phyloP scores from a whole-genome alignment of 2,888 invertebrate genomes.

The Limnephilus auricula region DNA sequence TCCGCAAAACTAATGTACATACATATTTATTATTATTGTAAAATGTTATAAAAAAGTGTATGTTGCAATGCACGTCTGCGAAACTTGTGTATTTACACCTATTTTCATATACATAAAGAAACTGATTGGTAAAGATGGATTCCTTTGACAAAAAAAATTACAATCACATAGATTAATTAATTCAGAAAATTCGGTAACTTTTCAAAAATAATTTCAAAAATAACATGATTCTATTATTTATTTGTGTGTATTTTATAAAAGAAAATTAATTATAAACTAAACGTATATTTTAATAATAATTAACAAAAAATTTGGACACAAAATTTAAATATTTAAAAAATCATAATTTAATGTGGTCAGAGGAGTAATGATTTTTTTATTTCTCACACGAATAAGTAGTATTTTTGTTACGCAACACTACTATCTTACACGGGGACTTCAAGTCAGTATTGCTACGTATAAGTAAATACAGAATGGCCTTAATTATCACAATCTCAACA shows the following conservation, averaged over 20 bases:
- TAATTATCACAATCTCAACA: conserved; percentile 2
- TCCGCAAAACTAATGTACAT: conserved; percentile 27
- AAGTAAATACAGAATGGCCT: not conserved
- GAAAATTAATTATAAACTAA: not conserved
- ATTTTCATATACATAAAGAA: conserved; percentile 11
- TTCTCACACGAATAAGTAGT: not conserved
- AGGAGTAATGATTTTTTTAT: not conserved
- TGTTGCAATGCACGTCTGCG: not conserved
- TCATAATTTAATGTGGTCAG: conserved; percentile 2
- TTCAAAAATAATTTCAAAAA: not conserved
- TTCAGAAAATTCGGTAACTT: not conserved
- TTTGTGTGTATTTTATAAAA: not conserved
- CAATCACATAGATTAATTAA: not conserved
- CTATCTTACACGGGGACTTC: not conserved
- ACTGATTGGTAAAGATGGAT: conserved; percentile 15
- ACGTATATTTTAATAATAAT: not conserved
- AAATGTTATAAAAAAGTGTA: not conserved
- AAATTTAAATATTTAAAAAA: not conserved
- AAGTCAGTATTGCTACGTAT: not conserved
- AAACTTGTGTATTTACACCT: conserved; percentile 8
- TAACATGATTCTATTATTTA: not conserved
- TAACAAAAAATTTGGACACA: not conserved
- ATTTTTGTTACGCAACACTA: not conserved
- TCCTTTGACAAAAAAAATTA: not conserved
- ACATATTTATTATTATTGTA: not conserved